Evolutionary conservation across 2,797 vertebrate species (phyloP).

Genomic region (Halcyon leucocephala): DNA sequence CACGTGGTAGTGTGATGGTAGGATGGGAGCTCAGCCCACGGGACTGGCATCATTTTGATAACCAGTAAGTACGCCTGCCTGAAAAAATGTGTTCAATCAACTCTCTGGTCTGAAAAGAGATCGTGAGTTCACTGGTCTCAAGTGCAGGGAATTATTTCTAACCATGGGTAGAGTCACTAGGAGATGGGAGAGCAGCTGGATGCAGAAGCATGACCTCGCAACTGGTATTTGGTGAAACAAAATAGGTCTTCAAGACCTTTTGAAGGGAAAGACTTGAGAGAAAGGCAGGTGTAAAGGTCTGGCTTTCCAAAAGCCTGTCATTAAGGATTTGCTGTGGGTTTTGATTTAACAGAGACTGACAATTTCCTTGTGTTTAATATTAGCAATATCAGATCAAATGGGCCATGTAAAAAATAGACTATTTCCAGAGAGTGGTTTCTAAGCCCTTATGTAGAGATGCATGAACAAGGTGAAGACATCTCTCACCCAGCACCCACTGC

Average conservation of each 20-base stretch:
- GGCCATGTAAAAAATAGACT: neutral
- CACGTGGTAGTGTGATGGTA: fast-evolving
- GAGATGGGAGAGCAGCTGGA: neutral
- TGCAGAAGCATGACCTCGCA: neutral
- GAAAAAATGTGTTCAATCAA: neutral
- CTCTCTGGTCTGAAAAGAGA: neutral
- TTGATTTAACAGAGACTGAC: neutral
- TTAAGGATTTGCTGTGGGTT: neutral
- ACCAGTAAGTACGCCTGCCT: neutral
- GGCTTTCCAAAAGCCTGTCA: neutral
- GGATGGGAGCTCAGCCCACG: neutral
- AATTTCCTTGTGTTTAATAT: neutral
- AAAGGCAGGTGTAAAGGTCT: neutral
- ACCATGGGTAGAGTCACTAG: neutral
- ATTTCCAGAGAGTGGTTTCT: neutral
- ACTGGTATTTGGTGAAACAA: neutral
- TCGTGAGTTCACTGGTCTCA: neutral
- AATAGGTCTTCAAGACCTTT: neutral
- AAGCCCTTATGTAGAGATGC: neutral
- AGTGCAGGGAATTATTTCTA: neutral
- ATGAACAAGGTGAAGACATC: neutral
- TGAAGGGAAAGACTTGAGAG: neutral
- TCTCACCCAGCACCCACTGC: neutral
- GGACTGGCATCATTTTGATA: neutral
- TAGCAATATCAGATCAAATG: neutral